These are phyloP conservation scores for Leptinotarsa defecta DNA, from an alignment of 1,140 invertebrate species.

Conservation along the genomic window DNA sequence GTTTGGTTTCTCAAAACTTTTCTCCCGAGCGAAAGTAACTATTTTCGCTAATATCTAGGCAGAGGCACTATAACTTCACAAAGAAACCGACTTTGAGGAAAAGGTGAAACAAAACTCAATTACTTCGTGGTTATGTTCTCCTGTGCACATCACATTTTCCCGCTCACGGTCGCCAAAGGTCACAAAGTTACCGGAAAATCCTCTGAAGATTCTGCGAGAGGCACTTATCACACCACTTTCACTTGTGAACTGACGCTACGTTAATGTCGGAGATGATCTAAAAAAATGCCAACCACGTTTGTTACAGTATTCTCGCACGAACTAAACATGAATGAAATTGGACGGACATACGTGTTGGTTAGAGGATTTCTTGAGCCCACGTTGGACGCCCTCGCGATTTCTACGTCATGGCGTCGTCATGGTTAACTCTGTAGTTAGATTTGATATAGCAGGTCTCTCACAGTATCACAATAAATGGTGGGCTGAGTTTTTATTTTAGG, in stretches of 20 bases:
- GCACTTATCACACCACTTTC: neutral
- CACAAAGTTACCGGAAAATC: neutral
- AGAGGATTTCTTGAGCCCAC: slow-evolving; percentile 28
- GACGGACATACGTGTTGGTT: slow-evolving; percentile 25
- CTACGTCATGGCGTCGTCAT: slow-evolving; percentile 29
- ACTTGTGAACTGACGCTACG: neutral
- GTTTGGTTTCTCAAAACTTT: too few species aligned
- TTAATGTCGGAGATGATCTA: too few species aligned
- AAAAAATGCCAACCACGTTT: neutral
- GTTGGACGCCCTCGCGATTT: slow-evolving; percentile 26
- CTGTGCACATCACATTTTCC: slow-evolving; percentile 2
- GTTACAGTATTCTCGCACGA: slow-evolving; percentile 4
- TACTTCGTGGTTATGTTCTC: neutral
- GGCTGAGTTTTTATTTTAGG: slow-evolving; percentile 7
- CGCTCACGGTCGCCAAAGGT: neutral
- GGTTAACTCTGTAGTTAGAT: slow-evolving; percentile 21
- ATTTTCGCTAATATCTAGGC: neutral
- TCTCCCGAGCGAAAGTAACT: too few species aligned
- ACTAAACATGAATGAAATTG: slow-evolving; percentile 27
- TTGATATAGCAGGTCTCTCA: slow-evolving; percentile 3
- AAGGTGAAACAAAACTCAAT: neutral
- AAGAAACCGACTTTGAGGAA: neutral
- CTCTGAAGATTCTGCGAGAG: neutral
- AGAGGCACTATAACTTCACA: neutral
- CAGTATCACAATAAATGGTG: slow-evolving; percentile 7